Percentiles rank a stretch among this genome's conserved stretches.
These are phyloP conservation scores for Schmidtea mediterranea DNA, from an alignment of 1,140 invertebrate species.

Conservation along the genomic window DNA sequence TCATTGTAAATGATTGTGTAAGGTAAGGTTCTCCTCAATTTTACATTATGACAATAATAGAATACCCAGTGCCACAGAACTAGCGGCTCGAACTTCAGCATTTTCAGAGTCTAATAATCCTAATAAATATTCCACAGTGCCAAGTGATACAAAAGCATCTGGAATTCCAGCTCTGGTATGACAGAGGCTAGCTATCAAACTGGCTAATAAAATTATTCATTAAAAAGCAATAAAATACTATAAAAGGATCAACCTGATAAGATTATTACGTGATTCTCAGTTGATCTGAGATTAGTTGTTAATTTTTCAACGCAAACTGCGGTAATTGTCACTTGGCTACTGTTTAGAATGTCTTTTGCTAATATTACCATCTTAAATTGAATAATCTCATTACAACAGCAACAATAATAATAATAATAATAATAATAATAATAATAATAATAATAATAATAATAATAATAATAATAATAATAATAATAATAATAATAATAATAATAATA, in stretches of 20 bases:
- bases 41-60: too few species aligned
- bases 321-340: slow-evolving; percentile 20
- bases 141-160: slow-evolving; percentile 24
- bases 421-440: too few species aligned
- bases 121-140: slow-evolving; percentile 19
- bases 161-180: slow-evolving; percentile 25
- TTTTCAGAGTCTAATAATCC: slow-evolving; percentile 14
- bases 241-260: slow-evolving; percentile 10
- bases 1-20: too few species aligned
- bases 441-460: too few species aligned
- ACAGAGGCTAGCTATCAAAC: slow-evolving; percentile 21
- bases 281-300: slow-evolving; percentile 14
- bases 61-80: too few species aligned
- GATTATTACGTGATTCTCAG: slow-evolving; percentile 18
- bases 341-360: slow-evolving; percentile 20
- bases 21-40: too few species aligned
- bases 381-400: neutral
- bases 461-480: too few species aligned
- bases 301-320: slow-evolving; percentile 19
- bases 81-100: slow-evolving; percentile 5
- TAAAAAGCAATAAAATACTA: neutral
- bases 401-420: neutral
- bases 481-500: too few species aligned
- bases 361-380: slow-evolving; percentile 21
- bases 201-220: slow-evolving; percentile 10